Base-by-base conservation (phyloP, 23 tunicate species). In the Trididemnum clinides region DNA sequence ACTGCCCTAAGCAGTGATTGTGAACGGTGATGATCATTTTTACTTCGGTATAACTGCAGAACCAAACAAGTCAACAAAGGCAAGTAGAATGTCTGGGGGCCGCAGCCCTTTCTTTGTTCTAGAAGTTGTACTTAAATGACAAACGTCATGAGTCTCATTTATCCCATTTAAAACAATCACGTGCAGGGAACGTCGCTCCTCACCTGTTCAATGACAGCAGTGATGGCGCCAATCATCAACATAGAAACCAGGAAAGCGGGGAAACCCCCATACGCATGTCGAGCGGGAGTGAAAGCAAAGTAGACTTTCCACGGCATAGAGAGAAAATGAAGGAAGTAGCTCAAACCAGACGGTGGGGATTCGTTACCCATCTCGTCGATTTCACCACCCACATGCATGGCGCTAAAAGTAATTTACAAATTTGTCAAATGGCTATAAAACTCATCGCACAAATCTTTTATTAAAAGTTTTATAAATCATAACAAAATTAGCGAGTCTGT, bases 311-410 rank as follows among this genome's bases (percentile, higher is more conserved):
- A 96, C 15, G 92, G 92, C 79, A 91, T 87, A 0, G 99, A 88
- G 7, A 96, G 34, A 34, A 87, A 71, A 73, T 96, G 99, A 77
- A 96, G 34, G 64, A 96, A 31, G 81, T 79, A 96, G 83, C 85
- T 89, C 57, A 73, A 25, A 0, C 80, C 64, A 0, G 90, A 50
- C 1, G 92, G 87, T 0, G 92, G 83, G 26, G 50, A 6, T 62
- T 88, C 92, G 33, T 81, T 62, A 1, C 92, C 99, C 51, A 73
- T 19, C 33, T 91, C 99, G 50, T 81, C 87, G 33, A 88, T 82
- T 30, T 89, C 99, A 1, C 99, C 99, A 33, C 89, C 86, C 12
- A 95, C 95, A 7, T 63, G 88, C 99, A 95, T 95, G 12, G 95
- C 95, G 39, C 91, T 87, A 65, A 12, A 29, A 73, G 5, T 62